phyloP scores from a whole-genome alignment of 2,113 vertebrate species.

The Dipodomys merriami region DNA sequence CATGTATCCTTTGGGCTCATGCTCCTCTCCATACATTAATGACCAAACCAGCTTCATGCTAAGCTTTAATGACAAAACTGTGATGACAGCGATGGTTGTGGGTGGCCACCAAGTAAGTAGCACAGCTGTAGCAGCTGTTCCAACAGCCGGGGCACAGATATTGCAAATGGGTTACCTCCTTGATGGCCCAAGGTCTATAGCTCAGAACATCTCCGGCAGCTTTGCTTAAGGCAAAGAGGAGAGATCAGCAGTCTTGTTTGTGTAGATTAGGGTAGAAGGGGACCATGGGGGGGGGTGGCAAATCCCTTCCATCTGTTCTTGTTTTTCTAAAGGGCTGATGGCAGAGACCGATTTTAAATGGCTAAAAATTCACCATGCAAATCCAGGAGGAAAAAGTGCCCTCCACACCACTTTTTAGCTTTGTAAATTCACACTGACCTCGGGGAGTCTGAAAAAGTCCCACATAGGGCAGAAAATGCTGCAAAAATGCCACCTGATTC shows the following conservation, averaged over 20 bases:
- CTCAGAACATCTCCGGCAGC: not conserved
- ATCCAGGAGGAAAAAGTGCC: not conserved
- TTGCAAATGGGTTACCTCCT: not conserved
- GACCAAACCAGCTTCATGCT: not conserved
- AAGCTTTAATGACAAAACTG: not conserved
- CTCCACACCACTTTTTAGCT: constrained; percentile 10
- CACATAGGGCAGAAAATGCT: not conserved
- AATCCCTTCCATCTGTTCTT: constrained; percentile 68
- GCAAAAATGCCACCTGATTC: not conserved
- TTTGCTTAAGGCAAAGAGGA: constrained; percentile 53
- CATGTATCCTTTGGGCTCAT: not conserved
- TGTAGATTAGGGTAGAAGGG: constrained; percentile 46
- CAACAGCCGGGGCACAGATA: not conserved
- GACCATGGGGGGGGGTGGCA: not conserved
- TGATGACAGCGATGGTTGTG: not conserved
- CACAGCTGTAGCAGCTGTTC: not conserved
- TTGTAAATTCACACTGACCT: constrained; percentile 13
- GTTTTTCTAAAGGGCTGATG: constrained; percentile 62
- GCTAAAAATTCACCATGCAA: constrained; percentile 2
- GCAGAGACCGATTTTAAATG: constrained; percentile 32
- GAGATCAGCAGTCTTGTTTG: constrained; percentile 4
- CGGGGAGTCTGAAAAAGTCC: not conserved
- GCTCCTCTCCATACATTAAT: not conserved
- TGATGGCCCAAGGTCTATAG: not conserved
- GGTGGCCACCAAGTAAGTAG: not conserved